Conservation (phyloP, 1,140 invertebrate species). For the Saccostrea cuccullata region DNA sequence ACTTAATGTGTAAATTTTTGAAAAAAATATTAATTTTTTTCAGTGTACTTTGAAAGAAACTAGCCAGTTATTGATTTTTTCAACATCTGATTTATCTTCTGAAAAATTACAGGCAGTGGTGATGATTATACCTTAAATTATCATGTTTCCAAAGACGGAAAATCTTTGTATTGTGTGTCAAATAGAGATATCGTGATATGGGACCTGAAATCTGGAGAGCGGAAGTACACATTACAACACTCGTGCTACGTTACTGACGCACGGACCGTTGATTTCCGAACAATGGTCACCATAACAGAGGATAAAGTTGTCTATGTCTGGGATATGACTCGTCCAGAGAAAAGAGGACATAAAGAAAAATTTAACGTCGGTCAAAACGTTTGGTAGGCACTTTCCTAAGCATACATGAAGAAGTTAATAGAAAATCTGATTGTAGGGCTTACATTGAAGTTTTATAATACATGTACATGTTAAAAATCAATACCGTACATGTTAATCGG, state of each 20-base stretch:
- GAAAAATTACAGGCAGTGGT: neutral
- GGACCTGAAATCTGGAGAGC: slow-evolving; percentile 28
- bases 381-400: neutral
- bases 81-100: too few species aligned
- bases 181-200: slow-evolving; percentile 45
- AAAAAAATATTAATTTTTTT: too few species aligned
- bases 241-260: slow-evolving; percentile 37
- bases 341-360: slow-evolving; percentile 10
- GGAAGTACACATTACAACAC: slow-evolving; percentile 26
- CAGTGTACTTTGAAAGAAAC: neutral
- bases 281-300: slow-evolving; percentile 45
- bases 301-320: slow-evolving; percentile 49
- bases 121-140: slow-evolving; percentile 44
- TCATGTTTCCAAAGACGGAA: slow-evolving; percentile 45
- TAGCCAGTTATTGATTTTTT: too few species aligned
- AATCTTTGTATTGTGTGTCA: slow-evolving; percentile 44
- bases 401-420: neutral
- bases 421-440: too few species aligned
- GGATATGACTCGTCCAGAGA: slow-evolving; percentile 48
- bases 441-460: too few species aligned
- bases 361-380: slow-evolving; percentile 31
- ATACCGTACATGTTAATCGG: too few species aligned
- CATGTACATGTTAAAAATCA: too few species aligned
- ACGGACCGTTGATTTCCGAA: neutral
- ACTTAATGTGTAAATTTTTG: too few species aligned